phyloP scores from a whole-genome alignment of 1,140 invertebrate genomes.

The Drosophila sturtevanti region DNA sequence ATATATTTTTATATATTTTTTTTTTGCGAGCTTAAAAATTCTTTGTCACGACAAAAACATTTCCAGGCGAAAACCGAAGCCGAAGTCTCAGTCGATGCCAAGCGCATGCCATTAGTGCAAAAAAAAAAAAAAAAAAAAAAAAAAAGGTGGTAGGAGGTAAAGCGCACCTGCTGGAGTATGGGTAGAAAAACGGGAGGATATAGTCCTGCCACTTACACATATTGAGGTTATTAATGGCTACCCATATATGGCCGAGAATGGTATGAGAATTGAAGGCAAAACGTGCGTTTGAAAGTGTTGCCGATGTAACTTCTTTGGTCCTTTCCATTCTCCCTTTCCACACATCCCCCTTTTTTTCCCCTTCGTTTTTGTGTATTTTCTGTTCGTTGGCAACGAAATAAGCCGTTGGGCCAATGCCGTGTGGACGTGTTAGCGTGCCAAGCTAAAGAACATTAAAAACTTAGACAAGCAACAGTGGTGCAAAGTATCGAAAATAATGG shows the following conservation, averaged over 20 bases:
- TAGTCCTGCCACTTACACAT: conserved; percentile 61
- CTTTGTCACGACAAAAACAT: conserved; percentile 65
- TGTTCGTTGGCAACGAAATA: conserved; percentile 25
- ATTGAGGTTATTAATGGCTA: conserved; percentile 74
- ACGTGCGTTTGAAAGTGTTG: conserved; percentile 49
- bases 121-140: neutral
- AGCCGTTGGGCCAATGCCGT: conserved; percentile 51
- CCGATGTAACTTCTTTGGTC: conserved; percentile 27
- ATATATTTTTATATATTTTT: conserved; percentile 33
- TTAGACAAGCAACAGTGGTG: conserved; percentile 36
- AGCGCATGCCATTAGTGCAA: conserved; percentile 36
- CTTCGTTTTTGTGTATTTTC: no score
- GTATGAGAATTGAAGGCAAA: neutral
- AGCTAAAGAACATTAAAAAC: conserved; percentile 43
- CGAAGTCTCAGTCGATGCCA: conserved; percentile 17
- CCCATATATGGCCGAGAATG: conserved; percentile 15
- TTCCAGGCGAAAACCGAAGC: conserved; percentile 35
- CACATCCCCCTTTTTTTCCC: neutral
- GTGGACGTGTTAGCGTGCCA: conserved; percentile 51
- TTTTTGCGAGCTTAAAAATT: conserved; percentile 58
- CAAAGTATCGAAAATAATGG: neutral
- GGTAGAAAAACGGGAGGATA: conserved; percentile 1
- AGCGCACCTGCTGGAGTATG: conserved; percentile 41
- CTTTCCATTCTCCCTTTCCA: neutral
- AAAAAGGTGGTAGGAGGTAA: neutral